A percentile compares a stretch with the other conserved stretches of the same genome.
These are phyloP conservation scores for Calephelis perditalis DNA, from an alignment of 2,888 invertebrate genomes.

Conservation along the genomic window DNA sequence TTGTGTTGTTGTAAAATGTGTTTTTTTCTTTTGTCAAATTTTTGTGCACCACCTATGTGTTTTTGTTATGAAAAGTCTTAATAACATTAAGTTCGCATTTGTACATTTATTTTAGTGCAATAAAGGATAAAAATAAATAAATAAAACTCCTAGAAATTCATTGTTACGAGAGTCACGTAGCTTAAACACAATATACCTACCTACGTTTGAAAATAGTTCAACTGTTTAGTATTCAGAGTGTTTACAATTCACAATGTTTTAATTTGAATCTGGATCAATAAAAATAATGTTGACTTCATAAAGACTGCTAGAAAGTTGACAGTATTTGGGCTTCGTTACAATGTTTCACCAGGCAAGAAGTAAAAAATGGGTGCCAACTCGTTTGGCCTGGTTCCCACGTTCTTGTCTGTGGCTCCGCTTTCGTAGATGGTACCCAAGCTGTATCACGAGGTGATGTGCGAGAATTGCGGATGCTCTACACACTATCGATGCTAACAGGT, in stretches of 20 bases:
- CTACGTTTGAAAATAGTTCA: neutral
- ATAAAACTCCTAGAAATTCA: no score
- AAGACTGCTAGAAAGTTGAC: neutral
- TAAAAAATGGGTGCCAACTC: conserved; percentile 32
- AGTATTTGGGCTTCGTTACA: neutral
- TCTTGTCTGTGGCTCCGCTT: conserved; percentile 19
- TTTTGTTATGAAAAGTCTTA: no score
- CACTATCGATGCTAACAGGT: conserved; percentile 4
- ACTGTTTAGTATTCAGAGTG: neutral
- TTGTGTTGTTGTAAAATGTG: no score
- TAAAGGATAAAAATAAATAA: no score
- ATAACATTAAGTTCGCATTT: no score
- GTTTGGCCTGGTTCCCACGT: conserved; percentile 36
- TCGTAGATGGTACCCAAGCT: conserved; percentile 18
- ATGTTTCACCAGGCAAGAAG: conserved; percentile 7
- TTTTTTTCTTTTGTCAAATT: no score
- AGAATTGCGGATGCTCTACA: conserved; percentile 20
- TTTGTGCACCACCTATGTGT: no score
- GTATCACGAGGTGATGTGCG: conserved; percentile 22
- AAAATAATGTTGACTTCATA: neutral
- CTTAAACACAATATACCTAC: neutral
- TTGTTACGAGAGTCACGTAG: neutral
- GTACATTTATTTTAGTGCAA: no score
- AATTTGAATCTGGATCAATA: neutral
- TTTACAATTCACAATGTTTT: neutral